These are phyloP conservation scores for Microcebus griseorufus DNA, from an alignment of 2,113 vertebrate genomes.

Conservation along the genomic window DNA sequence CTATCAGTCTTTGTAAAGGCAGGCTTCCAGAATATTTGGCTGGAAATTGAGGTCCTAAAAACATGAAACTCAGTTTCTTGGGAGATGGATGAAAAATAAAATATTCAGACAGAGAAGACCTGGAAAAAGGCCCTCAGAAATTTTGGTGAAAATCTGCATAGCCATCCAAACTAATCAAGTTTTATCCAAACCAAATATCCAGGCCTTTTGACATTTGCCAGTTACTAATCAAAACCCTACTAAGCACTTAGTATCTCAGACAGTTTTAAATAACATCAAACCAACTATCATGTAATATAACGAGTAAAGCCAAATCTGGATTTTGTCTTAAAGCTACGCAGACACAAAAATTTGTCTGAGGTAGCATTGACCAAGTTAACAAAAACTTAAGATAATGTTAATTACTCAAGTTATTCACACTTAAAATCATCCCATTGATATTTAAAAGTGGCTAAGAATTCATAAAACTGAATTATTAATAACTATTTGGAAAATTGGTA, in stretches of 20 bases:
- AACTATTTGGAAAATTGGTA: conserved; percentile 3
- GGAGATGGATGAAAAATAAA: background rate
- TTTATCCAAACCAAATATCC: conserved; percentile 63
- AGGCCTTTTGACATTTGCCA: conserved; percentile 48
- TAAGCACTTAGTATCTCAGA: conserved; percentile 45
- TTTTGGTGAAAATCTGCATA: background rate
- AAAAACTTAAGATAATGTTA: conserved; percentile 39
- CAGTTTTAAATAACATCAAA: conserved; percentile 59
- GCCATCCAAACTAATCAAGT: conserved; percentile 57
- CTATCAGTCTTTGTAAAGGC: background rate
- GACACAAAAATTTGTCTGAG: background rate
- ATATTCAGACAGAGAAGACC: background rate
- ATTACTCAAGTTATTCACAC: background rate
- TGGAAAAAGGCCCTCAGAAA: background rate
- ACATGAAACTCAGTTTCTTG: background rate
- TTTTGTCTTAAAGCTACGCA: conserved; percentile 41
- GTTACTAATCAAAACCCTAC: conserved; percentile 61
- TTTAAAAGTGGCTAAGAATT: conserved; percentile 10
- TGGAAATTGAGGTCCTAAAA: conserved; percentile 19
- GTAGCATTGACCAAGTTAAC: background rate
- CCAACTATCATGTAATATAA: conserved; percentile 16
- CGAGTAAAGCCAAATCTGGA: conserved; percentile 53
- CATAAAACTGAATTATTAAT: conserved; percentile 6
- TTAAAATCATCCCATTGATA: background rate
- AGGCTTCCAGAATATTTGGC: background rate